phyloP scores from a whole-genome alignment of 1,140 invertebrate genomes.

The Trichogramma pretiosum region DNA sequence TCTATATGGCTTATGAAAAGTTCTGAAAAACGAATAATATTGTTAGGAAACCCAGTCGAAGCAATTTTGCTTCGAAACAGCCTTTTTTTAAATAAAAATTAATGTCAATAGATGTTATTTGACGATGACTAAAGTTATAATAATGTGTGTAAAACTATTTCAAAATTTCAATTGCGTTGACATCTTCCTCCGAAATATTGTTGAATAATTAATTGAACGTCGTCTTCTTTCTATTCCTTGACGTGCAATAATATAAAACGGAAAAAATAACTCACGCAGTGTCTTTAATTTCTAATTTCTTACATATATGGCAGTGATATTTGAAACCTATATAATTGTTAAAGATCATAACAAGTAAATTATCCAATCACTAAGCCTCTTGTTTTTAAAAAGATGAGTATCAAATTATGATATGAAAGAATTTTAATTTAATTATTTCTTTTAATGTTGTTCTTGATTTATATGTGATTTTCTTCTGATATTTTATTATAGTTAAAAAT shows the following conservation, averaged over 20 bases:
- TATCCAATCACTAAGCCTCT: too few relatives aligned
- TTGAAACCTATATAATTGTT: too few relatives aligned
- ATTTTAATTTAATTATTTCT: too few relatives aligned
- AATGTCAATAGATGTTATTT: slow-evolving; percentile 15
- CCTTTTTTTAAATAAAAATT: slow-evolving; percentile 12
- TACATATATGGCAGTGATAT: too few relatives aligned
- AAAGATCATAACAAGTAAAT: too few relatives aligned
- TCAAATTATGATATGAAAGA: too few relatives aligned
- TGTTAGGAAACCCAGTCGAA: slow-evolving; percentile 2
- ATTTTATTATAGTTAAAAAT: too few relatives aligned
- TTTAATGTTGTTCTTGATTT: too few relatives aligned
- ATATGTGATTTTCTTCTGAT: too few relatives aligned
- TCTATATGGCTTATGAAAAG: neutral
- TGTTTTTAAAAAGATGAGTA: too few relatives aligned
- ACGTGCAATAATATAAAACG: slow-evolving; percentile 6
- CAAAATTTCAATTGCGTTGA: neutral
- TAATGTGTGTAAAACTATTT: neutral
- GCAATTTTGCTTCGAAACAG: slow-evolving; percentile 5
- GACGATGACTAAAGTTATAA: neutral
- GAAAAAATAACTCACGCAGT: slow-evolving; percentile 16
- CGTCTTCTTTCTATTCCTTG: slow-evolving; percentile 10
- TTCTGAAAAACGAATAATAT: neutral
- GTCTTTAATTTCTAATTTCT: slow-evolving; percentile 13
- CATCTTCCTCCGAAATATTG: slow-evolving; percentile 1
- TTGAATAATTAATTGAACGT: slow-evolving; percentile 7